Evolutionary conservation across 2,888 invertebrate genomes (phyloP), one percentile per base, ranked within the genome.

Genomic region (Dryomyza anilis): DNA sequence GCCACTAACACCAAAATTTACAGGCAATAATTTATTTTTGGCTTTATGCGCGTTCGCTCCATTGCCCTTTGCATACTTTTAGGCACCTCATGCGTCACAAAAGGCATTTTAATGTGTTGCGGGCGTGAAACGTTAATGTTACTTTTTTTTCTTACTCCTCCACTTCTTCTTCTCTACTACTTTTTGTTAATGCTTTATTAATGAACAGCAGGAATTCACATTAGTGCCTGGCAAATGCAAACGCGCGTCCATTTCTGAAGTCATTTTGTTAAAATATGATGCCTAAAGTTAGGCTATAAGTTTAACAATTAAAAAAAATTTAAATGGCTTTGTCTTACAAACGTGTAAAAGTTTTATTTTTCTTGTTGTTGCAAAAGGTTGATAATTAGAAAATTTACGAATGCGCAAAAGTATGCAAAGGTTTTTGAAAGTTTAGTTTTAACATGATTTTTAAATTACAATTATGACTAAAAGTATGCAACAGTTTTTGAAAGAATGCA

Each of bases 191-290:
- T 87, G 86, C 84, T 86, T 86, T 87, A 87, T 87, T 87, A 87
- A 87, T 87, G 87, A 87, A 87, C 86, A 86, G 84, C 86, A 87
- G 86, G 87, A 87, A 87, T 79, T 87, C 87, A 87, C 86, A 87
- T 87, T 87, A 68, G 85, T 86, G 86, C 86, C 86, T 19, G 30
- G 55, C 33, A 43, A 36, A 12, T n/a, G 19, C n/a, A 8, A 19
- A 19, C n/a, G 10, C 12, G 12, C 39, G 4, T 12, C 14, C 14
- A 16, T 30, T 33, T 8, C 25, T 7, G 2, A 19, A 50, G 48
- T 36, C 23, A 50, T 60, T 33, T 36, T 48, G 36, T 7, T 43
- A 45, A 57, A 43, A 57, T 57, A 43, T 45, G 45, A 16, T 19
- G 29, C 57, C 57, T 45, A 43, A 45, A 57, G 45, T 16, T 50